phyloP scores from a whole-genome alignment of 2,113 vertebrate genomes.

The Sinocyclocheilus maitianheensis region DNA sequence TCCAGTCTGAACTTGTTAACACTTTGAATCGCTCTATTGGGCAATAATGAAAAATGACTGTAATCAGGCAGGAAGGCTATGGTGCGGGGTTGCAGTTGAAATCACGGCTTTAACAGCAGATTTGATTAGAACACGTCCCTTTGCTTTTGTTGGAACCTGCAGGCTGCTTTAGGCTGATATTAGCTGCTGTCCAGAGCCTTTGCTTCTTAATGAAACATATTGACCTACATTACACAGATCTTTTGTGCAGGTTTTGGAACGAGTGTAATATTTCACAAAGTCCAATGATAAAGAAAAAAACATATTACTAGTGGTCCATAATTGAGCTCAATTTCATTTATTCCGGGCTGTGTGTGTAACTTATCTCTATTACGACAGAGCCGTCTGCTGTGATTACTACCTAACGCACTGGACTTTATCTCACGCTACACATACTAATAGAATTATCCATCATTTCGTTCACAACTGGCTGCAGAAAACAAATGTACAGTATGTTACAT shows the following conservation, averaged over 20 bases:
- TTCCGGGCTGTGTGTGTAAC: neutral
- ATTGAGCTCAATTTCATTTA: conserved; percentile 50
- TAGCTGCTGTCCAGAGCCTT: conserved; percentile 2
- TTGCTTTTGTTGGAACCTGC: conserved; percentile 20
- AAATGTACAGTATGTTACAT: neutral
- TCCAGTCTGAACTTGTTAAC: conserved; percentile 45
- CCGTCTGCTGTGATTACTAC: conserved; percentile 34
- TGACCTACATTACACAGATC: conserved; percentile 21
- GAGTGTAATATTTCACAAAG: conserved; percentile 38
- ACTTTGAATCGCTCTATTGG: conserved; percentile 40
- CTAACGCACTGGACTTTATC: neutral
- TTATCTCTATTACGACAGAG: conserved; percentile 44
- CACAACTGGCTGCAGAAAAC: neutral
- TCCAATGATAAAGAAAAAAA: conserved; percentile 33
- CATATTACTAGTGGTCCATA: conserved; percentile 36
- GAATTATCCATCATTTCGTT: conserved; percentile 40
- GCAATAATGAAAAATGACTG: conserved; percentile 55
- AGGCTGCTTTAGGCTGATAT: neutral
- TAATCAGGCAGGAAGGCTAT: conserved; percentile 45
- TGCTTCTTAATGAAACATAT: conserved; percentile 36
- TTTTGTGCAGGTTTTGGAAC: conserved; percentile 29
- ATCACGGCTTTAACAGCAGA: conserved; percentile 38
- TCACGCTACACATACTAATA: conserved; percentile 10
- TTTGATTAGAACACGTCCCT: conserved; percentile 41
- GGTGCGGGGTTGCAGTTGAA: conserved; percentile 16